Evolutionary conservation across 2,113 vertebrate species (phyloP).

Genomic region (Xyliphius kryptos): DNA sequence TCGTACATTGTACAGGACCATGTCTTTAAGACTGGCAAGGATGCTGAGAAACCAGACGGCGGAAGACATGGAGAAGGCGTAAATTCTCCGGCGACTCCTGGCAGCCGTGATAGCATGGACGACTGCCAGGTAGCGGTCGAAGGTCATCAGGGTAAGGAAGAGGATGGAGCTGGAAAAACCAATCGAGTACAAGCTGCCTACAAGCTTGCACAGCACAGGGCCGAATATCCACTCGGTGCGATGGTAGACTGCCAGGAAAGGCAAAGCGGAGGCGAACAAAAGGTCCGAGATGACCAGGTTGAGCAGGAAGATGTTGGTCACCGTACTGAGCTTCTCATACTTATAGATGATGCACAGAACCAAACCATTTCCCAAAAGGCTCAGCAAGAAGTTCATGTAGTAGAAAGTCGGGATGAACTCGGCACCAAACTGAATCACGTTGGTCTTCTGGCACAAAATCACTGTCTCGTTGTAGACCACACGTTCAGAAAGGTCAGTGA

Average conservation of each 20-base stretch:
- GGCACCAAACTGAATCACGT: conserved; percentile 50
- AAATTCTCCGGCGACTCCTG: conserved; percentile 47
- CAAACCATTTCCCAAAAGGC: conserved; percentile 62
- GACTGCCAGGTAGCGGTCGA: conserved; percentile 69
- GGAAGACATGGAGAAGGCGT: conserved; percentile 46
- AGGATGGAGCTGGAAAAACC: conserved; percentile 73
- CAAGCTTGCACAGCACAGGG: conserved; percentile 56
- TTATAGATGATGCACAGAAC: conserved; percentile 63
- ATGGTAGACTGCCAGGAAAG: conserved; percentile 64
- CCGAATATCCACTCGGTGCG: conserved; percentile 65
- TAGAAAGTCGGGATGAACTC: conserved; percentile 58
- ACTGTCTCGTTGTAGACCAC: conserved; percentile 6
- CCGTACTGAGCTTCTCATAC: conserved; percentile 62
- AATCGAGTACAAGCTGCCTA: conserved; percentile 59
- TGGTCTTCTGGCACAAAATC: conserved; percentile 27
- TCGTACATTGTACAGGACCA: conserved; percentile 50
- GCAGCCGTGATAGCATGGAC: conserved; percentile 61
- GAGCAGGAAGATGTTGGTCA: conserved; percentile 69
- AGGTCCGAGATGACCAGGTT: conserved; percentile 69
- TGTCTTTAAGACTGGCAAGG: conserved; percentile 59
- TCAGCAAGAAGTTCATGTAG: conserved; percentile 59
- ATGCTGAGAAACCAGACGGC: conserved; percentile 61
- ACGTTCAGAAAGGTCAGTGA: background rate
- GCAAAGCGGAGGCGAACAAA: conserved; percentile 62
- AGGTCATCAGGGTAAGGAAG: conserved; percentile 70